Evolutionary conservation across 2,113 vertebrate species (phyloP), one percentile per base, ranked within the genome.

Genomic region (Albula glossodonta): DNA sequence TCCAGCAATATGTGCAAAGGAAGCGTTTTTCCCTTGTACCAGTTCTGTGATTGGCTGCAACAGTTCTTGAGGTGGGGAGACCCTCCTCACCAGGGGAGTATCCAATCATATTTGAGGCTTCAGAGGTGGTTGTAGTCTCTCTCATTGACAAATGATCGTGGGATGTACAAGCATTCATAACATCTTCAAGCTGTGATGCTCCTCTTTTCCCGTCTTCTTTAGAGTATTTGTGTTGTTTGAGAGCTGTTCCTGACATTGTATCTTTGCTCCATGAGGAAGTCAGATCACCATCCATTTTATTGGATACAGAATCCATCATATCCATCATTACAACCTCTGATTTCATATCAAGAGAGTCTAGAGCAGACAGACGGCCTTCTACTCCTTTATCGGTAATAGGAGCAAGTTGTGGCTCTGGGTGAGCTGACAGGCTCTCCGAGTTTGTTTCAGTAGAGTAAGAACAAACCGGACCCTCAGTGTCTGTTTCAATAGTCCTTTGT

Each of bases 1-100:
- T 95, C 0, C 94, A 92, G 25, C 94, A 95, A 86, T 89, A 91
- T 8, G 88, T 81, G 87, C 94, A 95, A 0, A 87, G 52, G 80
- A 91, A 93, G 79, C 89, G 52, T 66, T 85, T 81, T 78, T 85
- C 90, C 8, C 93, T 90, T 0, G 86, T 25, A 0, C 17, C 48
- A 25, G 31, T 0, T 53, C 87, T 88, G 0, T 89, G 80, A 6
- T 56, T 56, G 12, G 53, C 4, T 48, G 53, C 2, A n/a, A 49
- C 15, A 49, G 53, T 66, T 66, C 48, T 81, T 11, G 56, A 5
- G 7, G 57, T 10, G 56, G 10, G 17, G 41, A 79, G 78, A 51
- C 15, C 56, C 22, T 81, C 78, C 56, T 80, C 78, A 15, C n/a
- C 12, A 50, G 25, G 80, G 0, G 66, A 11, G 17, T 50, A 85